These are phyloP conservation scores for Pholis gunnellus DNA, from an alignment of 2,113 vertebrate species.

Conservation along the genomic window DNA sequence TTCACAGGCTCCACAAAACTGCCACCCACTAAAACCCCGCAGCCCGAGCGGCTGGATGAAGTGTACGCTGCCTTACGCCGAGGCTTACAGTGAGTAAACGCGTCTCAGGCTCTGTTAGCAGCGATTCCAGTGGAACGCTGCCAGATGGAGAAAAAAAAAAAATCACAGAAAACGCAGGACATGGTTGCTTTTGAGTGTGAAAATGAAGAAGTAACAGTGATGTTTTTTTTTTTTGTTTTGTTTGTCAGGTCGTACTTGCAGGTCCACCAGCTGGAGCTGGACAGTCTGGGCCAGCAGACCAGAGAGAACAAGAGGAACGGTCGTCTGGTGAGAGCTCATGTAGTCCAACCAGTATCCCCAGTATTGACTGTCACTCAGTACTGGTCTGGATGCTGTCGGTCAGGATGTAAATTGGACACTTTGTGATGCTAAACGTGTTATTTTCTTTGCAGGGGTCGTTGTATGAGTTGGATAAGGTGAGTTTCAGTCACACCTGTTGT, in stretches of 20 bases:
- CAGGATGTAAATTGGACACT: slow-evolving; percentile 16
- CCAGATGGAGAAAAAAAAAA: slow-evolving; percentile 28
- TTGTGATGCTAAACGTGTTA: slow-evolving; percentile 58
- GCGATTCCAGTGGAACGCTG: slow-evolving; percentile 6
- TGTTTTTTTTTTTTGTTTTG: background rate
- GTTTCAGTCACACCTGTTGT: slow-evolving; percentile 52
- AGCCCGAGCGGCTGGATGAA: slow-evolving; percentile 82
- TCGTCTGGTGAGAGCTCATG: slow-evolving; percentile 73
- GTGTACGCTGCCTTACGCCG: slow-evolving; percentile 79
- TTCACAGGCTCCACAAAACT: slow-evolving; percentile 83
- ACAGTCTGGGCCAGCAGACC: slow-evolving; percentile 81
- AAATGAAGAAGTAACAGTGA: slow-evolving; percentile 3
- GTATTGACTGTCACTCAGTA: slow-evolving; percentile 12
- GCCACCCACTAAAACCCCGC: slow-evolving; percentile 79
- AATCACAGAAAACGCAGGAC: slow-evolving; percentile 12
- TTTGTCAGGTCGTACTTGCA: slow-evolving; percentile 79
- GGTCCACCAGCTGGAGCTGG: slow-evolving; percentile 83
- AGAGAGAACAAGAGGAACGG: slow-evolving; percentile 81
- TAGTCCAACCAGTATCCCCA: slow-evolving; percentile 59
- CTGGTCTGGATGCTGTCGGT: background rate
- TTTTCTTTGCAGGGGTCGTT: slow-evolving; percentile 76
- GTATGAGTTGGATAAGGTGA: slow-evolving; percentile 82
- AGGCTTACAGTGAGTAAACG: slow-evolving; percentile 81
- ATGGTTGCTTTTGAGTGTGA: slow-evolving; percentile 8
- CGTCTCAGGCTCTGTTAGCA: slow-evolving; percentile 18